These are phyloP conservation scores for Sinhomidia bicolor DNA, from an alignment of 2,888 invertebrate species.

Conservation along the genomic window DNA sequence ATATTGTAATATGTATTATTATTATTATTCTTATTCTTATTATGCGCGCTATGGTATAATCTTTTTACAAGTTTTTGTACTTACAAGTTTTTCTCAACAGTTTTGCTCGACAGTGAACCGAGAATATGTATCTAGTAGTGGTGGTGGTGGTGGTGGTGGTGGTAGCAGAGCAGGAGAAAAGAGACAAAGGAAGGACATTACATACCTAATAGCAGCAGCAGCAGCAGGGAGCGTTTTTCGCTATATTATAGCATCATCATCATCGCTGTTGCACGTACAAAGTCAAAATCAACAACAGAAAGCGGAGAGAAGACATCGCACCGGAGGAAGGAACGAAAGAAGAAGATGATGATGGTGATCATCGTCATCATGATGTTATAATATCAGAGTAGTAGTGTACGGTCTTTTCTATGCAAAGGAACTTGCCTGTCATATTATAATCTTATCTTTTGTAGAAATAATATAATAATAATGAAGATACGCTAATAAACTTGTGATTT, in stretches of 20 bases:
- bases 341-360: conserved; percentile 5
- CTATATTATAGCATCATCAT: conserved; percentile 9
- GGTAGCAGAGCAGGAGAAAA: too few species aligned
- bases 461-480: neutral
- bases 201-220: neutral
- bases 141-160: too few species aligned
- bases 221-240: conserved; percentile 29
- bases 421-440: too few species aligned
- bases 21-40: too few species aligned
- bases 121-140: neutral
- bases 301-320: conserved; percentile 13
- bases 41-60: too few species aligned
- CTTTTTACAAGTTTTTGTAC: conserved; percentile 36
- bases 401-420: neutral
- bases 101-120: conserved; percentile 17
- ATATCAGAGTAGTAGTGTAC: too few species aligned
- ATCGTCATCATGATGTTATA: too few species aligned
- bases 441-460: neutral
- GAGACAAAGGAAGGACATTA: neutral
- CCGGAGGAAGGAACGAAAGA: too few species aligned
- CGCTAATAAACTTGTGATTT: neutral
- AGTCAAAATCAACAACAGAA: neutral
- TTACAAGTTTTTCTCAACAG: conserved; percentile 3
- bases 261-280: neutral
- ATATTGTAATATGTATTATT: neutral